These are phyloP conservation scores for Ooceraea biroi DNA, from an alignment of 1,140 invertebrate species.

Conservation along the genomic window DNA sequence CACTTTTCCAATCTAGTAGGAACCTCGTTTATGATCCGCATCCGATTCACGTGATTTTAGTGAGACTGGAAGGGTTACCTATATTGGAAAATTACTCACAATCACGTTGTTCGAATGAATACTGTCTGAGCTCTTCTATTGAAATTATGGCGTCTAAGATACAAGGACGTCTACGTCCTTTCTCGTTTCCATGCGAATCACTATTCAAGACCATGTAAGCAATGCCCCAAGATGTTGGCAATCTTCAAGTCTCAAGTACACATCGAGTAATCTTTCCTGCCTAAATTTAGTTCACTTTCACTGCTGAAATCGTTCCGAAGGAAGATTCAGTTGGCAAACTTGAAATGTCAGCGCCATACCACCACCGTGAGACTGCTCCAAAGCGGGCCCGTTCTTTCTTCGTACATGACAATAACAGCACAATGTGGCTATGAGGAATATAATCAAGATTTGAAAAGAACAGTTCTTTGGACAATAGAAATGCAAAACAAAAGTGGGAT, in stretches of 20 bases:
- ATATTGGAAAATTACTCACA: no score
- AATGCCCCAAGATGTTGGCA: slow-evolving; percentile 18
- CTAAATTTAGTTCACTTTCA: slow-evolving; percentile 11
- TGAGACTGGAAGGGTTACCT: no score
- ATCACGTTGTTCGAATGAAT: background rate
- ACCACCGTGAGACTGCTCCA: slow-evolving; percentile 5
- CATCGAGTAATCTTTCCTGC: slow-evolving; percentile 13
- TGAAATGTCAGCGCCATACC: slow-evolving; percentile 29
- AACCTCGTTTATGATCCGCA: no score
- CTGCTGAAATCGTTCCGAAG: slow-evolving; percentile 24
- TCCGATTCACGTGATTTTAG: no score
- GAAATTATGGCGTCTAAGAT: no score
- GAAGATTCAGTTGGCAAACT: slow-evolving; percentile 37
- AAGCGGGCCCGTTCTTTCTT: background rate
- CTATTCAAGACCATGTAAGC: slow-evolving; percentile 26
- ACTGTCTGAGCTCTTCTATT: background rate
- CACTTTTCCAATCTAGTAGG: no score
- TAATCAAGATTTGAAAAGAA: background rate
- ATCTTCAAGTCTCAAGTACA: slow-evolving; percentile 37
- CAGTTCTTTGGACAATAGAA: background rate
- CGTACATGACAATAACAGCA: background rate
- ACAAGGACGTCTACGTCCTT: slow-evolving; percentile 25
- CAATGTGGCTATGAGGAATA: background rate
- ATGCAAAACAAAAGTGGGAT: background rate
- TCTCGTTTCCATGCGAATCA: background rate